Conservation (phyloP, 2,113 vertebrate species). For the Fulmarus glacialis region DNA sequence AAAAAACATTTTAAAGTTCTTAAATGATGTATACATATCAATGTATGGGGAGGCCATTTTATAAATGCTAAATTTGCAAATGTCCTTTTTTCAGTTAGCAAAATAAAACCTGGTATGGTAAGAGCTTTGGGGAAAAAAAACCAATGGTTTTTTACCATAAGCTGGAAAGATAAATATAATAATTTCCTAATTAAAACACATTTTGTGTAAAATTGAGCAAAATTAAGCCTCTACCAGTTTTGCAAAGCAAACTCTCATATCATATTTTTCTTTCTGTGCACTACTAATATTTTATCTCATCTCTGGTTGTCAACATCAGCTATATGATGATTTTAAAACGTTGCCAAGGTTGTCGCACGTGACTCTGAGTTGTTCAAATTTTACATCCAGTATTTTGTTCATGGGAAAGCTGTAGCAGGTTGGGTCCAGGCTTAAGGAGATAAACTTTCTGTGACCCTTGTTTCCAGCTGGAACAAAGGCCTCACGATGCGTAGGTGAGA, state of each 20-base stretch:
- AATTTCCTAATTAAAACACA: neutral
- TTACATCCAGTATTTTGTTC: neutral
- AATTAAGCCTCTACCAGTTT: neutral
- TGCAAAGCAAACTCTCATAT: neutral
- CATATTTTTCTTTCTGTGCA: neutral
- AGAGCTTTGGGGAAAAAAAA: neutral
- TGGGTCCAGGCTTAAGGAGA: neutral
- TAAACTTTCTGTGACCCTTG: neutral
- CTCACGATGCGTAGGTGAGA: fast-evolving
- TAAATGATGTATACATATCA: neutral
- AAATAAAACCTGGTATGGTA: neutral
- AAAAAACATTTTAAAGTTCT: neutral
- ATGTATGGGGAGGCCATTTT: neutral
- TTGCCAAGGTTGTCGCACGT: fast-evolving
- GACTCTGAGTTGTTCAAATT: neutral
- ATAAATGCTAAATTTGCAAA: neutral
- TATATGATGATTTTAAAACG: neutral
- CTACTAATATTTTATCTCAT: neutral
- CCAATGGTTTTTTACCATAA: neutral
- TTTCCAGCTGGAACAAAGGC: neutral
- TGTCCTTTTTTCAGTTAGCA: neutral
- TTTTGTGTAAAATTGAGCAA: neutral
- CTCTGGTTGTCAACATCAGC: neutral
- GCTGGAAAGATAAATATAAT: neutral
- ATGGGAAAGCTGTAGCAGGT: neutral